Evolutionary conservation across 2,113 vertebrate genomes (phyloP), one percentile per base, ranked within the genome.

Genomic region (Cavia porcellus): DNA sequence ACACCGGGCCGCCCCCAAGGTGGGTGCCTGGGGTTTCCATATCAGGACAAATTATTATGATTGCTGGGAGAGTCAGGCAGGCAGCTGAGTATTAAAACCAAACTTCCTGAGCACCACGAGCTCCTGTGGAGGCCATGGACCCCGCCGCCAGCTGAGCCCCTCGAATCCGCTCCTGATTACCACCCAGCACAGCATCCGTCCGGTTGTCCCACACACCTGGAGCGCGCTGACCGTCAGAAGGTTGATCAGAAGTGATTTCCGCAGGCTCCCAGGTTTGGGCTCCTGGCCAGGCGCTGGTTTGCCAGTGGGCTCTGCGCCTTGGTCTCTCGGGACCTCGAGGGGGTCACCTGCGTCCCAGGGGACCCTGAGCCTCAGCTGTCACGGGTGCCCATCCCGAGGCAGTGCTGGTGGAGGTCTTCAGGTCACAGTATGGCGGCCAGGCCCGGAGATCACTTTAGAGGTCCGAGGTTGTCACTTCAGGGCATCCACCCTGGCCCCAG

Each of bases 101-200:
- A 86, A 70, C 89, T 74, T 83, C 89, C 28, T n/a, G 64, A 89
- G 79, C 61, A 35, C 82, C 17, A 5, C 70, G 68, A 10, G 90
- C 95, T 94, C 91, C 96, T 1, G 86, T 12, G 22, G 55, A 68
- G 64, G 89, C 75, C 74, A 6, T 0, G 0, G 14, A 25, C 52
- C 93, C 55, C 30, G 17, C 47, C 47, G 30, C 5, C 77, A 50
- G 77, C 77, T 4, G 11, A 52, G 50, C 83, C 1, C 59, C 19
- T 92, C 52, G 94, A 94, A 95, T 22, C 82, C 89, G 79, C 91
- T 96, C 96, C 59, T 93, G 83, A 96, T 98, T 96, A 97, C 83
- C 13, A 3, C 10, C 61, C 32, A 15, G 86, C 97, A 61, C 17
- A 72, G 93, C 77, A 96, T 95, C 81, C 93, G 94, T 91, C 52